Conservation (phyloP, 1,140 invertebrate genomes). For the Solenopsis invicta region DNA sequence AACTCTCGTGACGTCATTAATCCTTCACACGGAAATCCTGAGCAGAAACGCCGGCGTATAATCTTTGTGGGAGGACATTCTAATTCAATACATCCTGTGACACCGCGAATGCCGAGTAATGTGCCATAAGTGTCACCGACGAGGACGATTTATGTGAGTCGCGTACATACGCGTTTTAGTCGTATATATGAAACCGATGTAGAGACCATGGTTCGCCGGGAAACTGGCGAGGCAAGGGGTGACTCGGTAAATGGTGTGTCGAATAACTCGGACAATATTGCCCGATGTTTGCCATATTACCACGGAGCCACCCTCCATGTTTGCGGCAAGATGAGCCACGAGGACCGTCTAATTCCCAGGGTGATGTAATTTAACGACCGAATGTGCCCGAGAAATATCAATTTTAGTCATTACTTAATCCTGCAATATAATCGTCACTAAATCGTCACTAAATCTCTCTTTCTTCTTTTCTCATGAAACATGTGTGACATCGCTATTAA, state of each 20-base stretch:
- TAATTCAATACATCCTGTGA: constrained; percentile 65
- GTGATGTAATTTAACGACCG: neutral
- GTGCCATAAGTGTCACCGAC: constrained; percentile 72
- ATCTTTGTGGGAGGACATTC: constrained; percentile 69
- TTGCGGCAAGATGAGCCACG: constrained; percentile 23
- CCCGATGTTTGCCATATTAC: constrained; percentile 75
- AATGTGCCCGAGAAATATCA: neutral
- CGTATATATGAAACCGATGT: constrained; percentile 61
- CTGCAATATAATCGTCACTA: neutral
- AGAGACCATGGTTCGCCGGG: constrained; percentile 28
- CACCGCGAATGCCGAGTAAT: constrained; percentile 64
- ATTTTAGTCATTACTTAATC: neutral
- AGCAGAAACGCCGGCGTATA: constrained; percentile 32
- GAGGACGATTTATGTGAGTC: constrained; percentile 70
- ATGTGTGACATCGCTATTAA: neutral
- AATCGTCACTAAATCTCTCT: neutral
- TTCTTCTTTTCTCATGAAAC: neutral
- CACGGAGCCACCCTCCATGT: constrained; percentile 56
- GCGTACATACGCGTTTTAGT: constrained; percentile 58
- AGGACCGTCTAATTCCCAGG: neutral
- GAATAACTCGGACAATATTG: constrained; percentile 79
- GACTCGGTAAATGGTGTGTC: constrained; percentile 76
- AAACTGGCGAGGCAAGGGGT: constrained; percentile 54
- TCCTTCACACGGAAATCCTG: constrained; percentile 3
- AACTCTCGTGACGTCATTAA: neutral